These are phyloP conservation scores for Epicauta chinensis DNA, from an alignment of 1,140 invertebrate genomes.

Conservation along the genomic window DNA sequence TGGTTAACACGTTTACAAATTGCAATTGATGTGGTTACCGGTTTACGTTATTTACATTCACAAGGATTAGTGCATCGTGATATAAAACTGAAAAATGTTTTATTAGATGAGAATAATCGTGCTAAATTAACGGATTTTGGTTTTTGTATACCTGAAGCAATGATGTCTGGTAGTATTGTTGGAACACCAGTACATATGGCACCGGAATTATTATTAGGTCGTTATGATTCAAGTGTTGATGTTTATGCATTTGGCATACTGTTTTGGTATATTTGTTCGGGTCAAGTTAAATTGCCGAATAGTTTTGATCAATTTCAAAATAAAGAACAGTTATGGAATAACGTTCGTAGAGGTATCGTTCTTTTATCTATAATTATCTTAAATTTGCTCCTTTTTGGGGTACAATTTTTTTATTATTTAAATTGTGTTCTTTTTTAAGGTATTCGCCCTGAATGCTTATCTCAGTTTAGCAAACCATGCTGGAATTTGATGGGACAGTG, in stretches of 20 bases:
- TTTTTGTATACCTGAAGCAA: constrained; percentile 87
- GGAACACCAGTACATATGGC: constrained; percentile 92
- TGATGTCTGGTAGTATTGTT: constrained; percentile 82
- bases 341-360: constrained; percentile 68
- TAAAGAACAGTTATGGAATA: constrained; percentile 83
- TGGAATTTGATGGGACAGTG: constrained; percentile 83
- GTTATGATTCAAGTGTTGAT: constrained; percentile 82
- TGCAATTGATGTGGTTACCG: constrained; percentile 76
- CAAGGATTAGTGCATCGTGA: constrained; percentile 83
- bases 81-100: constrained; percentile 86
- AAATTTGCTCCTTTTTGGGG: too few species aligned
- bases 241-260: constrained; percentile 89
- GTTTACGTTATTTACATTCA: constrained; percentile 82
- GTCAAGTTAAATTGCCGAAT: constrained; percentile 69
- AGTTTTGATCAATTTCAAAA: constrained; percentile 82
- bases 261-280: constrained; percentile 88
- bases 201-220: constrained; percentile 75
- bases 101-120: constrained; percentile 67
- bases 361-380: constrained; percentile 1
- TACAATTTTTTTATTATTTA: too few species aligned
- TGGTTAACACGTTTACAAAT: constrained; percentile 66
- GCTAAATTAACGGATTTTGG: constrained; percentile 85
- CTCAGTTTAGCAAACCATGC: constrained; percentile 70
- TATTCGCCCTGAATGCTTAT: constrained; percentile 67
- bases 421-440: constrained; percentile 41